phyloP scores from a whole-genome alignment of 2,113 vertebrate genomes.

The Thunnus maccoyii region DNA sequence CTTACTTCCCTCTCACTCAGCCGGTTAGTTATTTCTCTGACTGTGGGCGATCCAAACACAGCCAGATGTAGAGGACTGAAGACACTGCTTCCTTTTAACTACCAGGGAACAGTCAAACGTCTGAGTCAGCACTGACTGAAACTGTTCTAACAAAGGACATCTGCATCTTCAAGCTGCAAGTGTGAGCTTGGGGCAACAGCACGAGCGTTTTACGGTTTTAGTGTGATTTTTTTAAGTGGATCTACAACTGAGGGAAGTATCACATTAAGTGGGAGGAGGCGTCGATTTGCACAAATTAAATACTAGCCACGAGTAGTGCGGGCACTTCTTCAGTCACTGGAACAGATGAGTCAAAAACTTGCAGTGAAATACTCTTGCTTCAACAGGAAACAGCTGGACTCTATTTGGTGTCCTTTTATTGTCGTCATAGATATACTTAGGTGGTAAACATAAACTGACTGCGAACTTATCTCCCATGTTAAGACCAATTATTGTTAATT shows the following conservation, averaged over 20 bases:
- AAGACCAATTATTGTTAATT: not conserved
- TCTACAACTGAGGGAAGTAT: not conserved
- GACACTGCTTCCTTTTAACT: not conserved
- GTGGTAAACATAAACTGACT: not conserved
- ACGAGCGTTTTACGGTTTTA: not conserved
- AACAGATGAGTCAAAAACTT: not conserved
- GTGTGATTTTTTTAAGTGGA: not conserved
- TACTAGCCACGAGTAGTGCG: not conserved
- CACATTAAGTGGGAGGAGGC: not conserved
- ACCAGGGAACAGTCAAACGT: not conserved
- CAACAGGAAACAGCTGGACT: slow-evolving; percentile 40
- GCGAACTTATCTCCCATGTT: not conserved
- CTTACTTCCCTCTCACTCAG: slow-evolving; percentile 29
- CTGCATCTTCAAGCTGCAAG: not conserved
- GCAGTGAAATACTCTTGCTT: not conserved
- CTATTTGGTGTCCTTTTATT: not conserved
- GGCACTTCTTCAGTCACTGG: slow-evolving; percentile 40
- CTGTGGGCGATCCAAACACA: not conserved
- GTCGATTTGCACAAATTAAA: not conserved
- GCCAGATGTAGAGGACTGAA: not conserved
- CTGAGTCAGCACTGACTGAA: slow-evolving; percentile 16
- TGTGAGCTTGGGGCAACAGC: not conserved
- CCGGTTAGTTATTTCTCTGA: slow-evolving; percentile 4
- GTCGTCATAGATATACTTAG: not conserved
- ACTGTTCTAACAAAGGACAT: not conserved